phyloP scores from a whole-genome alignment of 2,888 invertebrate genomes.

The Eristalinus sepulchralis region DNA sequence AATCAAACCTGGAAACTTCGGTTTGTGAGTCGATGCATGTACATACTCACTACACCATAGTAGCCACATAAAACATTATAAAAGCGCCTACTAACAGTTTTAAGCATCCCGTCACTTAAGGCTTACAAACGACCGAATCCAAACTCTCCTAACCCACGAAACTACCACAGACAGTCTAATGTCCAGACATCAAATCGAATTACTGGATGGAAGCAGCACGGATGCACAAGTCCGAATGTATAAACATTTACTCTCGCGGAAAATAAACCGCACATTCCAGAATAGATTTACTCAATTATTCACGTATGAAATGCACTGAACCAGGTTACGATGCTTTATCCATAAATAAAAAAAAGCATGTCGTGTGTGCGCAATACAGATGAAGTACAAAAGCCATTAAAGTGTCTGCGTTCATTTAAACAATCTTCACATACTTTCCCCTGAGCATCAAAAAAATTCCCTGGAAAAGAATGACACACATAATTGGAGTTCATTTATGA shows the following conservation, averaged over 20 bases:
- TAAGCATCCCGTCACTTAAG: background rate
- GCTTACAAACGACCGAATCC: background rate
- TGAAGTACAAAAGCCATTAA: background rate
- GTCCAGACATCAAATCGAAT: conserved; percentile 9
- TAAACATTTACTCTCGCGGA: conserved; percentile 33
- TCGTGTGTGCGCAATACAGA: background rate
- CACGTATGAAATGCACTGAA: conserved; percentile 1
- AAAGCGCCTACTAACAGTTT: no score
- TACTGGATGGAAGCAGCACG: background rate
- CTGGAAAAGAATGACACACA: background rate
- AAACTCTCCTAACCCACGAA: background rate
- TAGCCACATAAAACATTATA: no score
- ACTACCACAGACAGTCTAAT: background rate
- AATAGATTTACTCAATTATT: conserved; percentile 23
- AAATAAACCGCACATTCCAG: conserved; percentile 31
- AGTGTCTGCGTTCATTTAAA: background rate
- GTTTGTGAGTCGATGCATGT: no score
- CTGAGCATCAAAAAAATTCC: background rate
- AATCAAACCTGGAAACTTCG: no score
- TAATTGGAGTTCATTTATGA: background rate
- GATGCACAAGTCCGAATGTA: background rate
- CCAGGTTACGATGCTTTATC: background rate
- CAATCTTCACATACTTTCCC: background rate
- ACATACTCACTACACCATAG: no score
- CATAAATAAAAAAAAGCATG: background rate